Evolutionary conservation across 2,888 invertebrate species (phyloP).

Genomic region (Noctuana brunneofusca): DNA sequence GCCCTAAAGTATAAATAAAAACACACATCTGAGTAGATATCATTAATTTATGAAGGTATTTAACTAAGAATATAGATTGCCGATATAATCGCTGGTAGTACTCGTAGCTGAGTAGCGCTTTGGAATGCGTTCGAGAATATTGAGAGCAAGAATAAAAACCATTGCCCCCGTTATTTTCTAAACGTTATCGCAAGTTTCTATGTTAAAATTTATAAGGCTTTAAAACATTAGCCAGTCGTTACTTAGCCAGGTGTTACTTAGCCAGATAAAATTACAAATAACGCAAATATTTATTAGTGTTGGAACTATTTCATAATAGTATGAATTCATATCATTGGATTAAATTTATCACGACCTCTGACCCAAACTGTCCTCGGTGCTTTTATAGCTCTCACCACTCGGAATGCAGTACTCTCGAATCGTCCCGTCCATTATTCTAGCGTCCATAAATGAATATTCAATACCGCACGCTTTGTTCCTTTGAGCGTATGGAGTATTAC

Average conservation of each 20-base stretch:
- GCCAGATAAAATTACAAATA: too few species aligned
- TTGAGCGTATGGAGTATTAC: constrained; percentile 41
- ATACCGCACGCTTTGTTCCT: constrained; percentile 49
- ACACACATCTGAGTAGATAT: neutral
- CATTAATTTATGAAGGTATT: neutral
- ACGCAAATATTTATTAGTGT: neutral
- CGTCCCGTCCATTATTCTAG: constrained; percentile 48
- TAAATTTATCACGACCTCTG: constrained; percentile 26
- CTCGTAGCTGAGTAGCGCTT: too few species aligned
- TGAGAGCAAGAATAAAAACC: constrained; percentile 25
- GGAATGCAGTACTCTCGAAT: constrained; percentile 54
- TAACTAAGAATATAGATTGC: constrained; percentile 6
- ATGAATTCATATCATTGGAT: constrained; percentile 10
- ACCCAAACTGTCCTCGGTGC: constrained; percentile 21
- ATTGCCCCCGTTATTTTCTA: constrained; percentile 22
- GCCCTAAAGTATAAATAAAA: neutral
- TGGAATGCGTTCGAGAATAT: constrained; percentile 32
- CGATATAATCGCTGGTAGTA: constrained; percentile 11
- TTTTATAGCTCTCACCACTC: constrained; percentile 31
- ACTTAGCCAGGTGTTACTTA: too few species aligned
- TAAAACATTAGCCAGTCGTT: neutral
- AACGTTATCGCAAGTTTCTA: neutral
- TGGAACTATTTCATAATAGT: neutral
- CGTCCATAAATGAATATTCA: constrained; percentile 58
- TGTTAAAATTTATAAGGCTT: constrained; percentile 7